Base-by-base conservation (phyloP, 2,888 invertebrate genomes). In the Endomychus coccineus region DNA sequence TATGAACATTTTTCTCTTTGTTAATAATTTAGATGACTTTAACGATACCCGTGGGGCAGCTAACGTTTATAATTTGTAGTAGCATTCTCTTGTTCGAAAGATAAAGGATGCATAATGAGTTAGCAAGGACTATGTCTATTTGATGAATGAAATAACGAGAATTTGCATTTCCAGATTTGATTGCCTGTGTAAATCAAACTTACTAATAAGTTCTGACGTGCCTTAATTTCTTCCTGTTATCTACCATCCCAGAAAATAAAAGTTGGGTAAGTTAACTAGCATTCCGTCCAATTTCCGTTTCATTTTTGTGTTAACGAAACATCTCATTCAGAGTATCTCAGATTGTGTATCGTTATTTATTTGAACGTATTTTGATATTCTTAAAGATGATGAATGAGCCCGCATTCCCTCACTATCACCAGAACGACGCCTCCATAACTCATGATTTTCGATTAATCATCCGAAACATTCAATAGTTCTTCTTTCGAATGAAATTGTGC, bases 211-310 rank as follows among this genome's bases (percentile, higher is more conserved):
- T 19, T 19, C 6, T 19, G 21, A 19, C 6, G 21, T 6, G 6
- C n/a, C 21, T 7, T 19, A 19, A 19, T 19, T 19, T 19, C 21
- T 19, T 19, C n/a, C 21, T 19, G 21, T 19, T 19, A 19, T 19
- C 21, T 19, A n/a, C 21, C n/a, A 19, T 19, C 21, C 21, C n/a
- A n/a, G 21, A n/a, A 19, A 6, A 19, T 19, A n/a, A n/a, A 19
- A 19, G 6, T 19, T n/a, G n/a, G 6, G 6, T 19, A n/a, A n/a
- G n/a, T n/a, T n/a, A n/a, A n/a, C 6, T 19, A n/a, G 21, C 21
- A 19, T 7, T 19, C n/a, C 21, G n/a, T 6, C 21, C 21, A 19
- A 19, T n/a, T 19, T 19, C 21, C n/a, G n/a, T n/a, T n/a, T n/a
- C n/a, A n/a, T n/a, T n/a, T n/a, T n/a, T n/a, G n/a, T n/a, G n/a